Evolutionary conservation across 30 jellyfish, hydroid and myxozoan genomes (phyloP).

Genomic region (Turritopsis rubra): DNA sequence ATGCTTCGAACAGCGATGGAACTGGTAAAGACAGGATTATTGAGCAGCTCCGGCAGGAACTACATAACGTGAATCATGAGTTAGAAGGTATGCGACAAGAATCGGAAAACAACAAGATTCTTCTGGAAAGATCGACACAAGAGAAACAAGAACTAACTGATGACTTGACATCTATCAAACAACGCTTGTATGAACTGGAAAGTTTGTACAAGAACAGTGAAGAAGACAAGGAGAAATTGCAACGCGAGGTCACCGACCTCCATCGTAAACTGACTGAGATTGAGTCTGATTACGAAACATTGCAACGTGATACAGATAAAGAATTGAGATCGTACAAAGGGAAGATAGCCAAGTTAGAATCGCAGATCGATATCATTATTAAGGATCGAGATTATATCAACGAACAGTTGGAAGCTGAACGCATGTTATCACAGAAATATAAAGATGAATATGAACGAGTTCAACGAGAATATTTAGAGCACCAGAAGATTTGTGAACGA

Average conservation of each 20-base stretch:
- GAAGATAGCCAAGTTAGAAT: conserved; percentile 65
- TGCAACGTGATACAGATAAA: conserved; percentile 86
- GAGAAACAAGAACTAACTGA: conserved; percentile 74
- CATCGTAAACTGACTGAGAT: conserved; percentile 28
- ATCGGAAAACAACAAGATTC: conserved; percentile 55
- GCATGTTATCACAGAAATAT: conserved; percentile 68
- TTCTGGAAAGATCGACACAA: conserved; percentile 67
- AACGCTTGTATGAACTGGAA: conserved; percentile 78
- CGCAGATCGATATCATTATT: conserved; percentile 69
- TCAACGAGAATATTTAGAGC: conserved; percentile 97
- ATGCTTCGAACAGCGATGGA: conserved; percentile 46
- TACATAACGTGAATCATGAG: conserved; percentile 46
- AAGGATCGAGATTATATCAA: conserved; percentile 86
- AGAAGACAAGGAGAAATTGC: conserved; percentile 51
- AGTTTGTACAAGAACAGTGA: conserved; percentile 69
- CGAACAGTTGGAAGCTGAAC: conserved; percentile 92
- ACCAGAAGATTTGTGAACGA: conserved; percentile 96
- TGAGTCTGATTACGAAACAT: conserved; percentile 72
- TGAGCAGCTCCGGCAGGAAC: conserved; percentile 78
- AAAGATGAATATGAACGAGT: conserved; percentile 90
- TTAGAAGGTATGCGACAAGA: conserved; percentile 58
- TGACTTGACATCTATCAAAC: conserved; percentile 65
- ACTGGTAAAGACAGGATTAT: conserved; percentile 75
- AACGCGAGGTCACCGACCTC: conserved; percentile 17
- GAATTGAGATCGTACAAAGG: conserved; percentile 64